phyloP scores from a whole-genome alignment of 2,113 vertebrate species.

The Lucifuga dentata region DNA sequence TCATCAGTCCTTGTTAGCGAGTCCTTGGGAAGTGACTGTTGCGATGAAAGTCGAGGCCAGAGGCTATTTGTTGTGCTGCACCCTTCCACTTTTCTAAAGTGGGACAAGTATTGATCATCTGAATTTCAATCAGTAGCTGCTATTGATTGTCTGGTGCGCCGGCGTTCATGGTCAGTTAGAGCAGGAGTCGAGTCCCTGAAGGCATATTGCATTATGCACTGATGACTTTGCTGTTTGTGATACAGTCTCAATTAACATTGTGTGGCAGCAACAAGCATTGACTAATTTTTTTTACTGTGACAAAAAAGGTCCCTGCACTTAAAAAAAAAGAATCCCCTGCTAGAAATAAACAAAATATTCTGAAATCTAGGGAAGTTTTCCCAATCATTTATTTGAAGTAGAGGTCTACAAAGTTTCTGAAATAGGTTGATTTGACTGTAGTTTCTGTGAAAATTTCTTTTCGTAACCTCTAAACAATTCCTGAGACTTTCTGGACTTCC shows the following conservation, averaged over 20 bases:
- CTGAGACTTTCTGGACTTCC: too few relatives aligned
- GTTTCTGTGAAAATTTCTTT: too few relatives aligned
- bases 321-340: too few relatives aligned
- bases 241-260: neutral
- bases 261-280: neutral
- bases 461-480: too few relatives aligned
- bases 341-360: too few relatives aligned
- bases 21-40: constrained; percentile 21
- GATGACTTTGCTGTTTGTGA: constrained; percentile 16
- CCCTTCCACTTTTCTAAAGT: constrained; percentile 44
- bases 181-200: constrained; percentile 21
- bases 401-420: too few relatives aligned
- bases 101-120: constrained; percentile 63
- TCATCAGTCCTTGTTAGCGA: constrained; percentile 20
- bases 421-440: too few relatives aligned
- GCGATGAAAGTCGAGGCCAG: constrained; percentile 6
- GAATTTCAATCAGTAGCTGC: constrained; percentile 63
- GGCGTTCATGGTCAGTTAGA: constrained; percentile 9
- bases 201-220: neutral
- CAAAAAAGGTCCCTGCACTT: neutral
- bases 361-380: too few relatives aligned
- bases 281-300: neutral
- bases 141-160: constrained; percentile 45
- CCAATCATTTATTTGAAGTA: too few relatives aligned
- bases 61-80: constrained; percentile 48